Evolutionary conservation across 64 coral and sea anemone genomes (phyloP), one percentile per base, ranked within the genome.

Genomic region (Exaiptasia diaphana): DNA sequence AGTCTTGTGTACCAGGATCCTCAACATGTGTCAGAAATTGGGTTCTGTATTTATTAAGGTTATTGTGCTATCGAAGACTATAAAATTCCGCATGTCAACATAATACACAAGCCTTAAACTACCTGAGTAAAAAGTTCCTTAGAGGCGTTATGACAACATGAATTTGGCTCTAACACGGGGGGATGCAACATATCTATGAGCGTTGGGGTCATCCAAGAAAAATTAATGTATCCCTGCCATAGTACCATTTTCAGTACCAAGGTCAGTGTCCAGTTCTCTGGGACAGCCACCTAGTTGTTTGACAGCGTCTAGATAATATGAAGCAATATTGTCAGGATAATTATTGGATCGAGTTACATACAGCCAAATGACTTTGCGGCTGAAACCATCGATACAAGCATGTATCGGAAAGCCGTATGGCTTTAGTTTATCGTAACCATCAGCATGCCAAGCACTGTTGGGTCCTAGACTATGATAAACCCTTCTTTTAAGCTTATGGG

Each of bases 271-370:
- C 48, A 88, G 75, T 71, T 88, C 85, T 68, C 76, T 64, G 31
- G 85, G 85, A 71, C 85, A 88, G 29, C 85, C 85, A 57, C 50
- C 75, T 69, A 71, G 65, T 68, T 67, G 55, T 75, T 85, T 54
- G 44, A 78, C 63, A 54, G 73, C 85, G 42, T 87, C 85, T n/a
- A 87, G 74, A 87, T 78, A 87, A 87, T 87, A 87, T 13, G 74
- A 41, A 78, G 85, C 74, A 45, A 78, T 48, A 56, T 87, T 78
- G 41, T 87, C 59, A 61, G 73, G 74, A 44, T 70, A 65, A 79
- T 79, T 87, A 87, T 87, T 87, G 35, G 74, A 87, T 65, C 74
- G 74, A 32, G 74, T 78, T 68, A 87, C 75, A 52, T 87, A 78
- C 44, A 87, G 65, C 85, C 85, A 87, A 42, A 78, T 78, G 30